A percentile compares a stretch with the other conserved stretches of the same genome.
phyloP scores from a whole-genome alignment of 2,797 vertebrate species.

The Lateolabrax maculatus region DNA sequence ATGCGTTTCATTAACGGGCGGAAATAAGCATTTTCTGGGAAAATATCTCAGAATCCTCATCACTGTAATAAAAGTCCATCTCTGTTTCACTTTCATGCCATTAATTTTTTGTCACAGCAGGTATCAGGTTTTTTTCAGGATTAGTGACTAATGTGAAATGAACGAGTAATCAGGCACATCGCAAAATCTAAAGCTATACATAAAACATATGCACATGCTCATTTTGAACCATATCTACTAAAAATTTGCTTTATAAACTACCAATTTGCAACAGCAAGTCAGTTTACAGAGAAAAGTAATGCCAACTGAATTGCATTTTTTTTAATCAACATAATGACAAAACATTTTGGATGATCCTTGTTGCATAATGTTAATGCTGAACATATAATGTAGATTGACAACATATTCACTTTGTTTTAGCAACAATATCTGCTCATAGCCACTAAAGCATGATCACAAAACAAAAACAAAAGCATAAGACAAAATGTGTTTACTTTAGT shows the following conservation, averaged over 20 bases:
- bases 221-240: neutral
- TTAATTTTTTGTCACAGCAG: conserved; percentile 25
- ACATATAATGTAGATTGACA: neutral
- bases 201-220: neutral
- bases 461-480: neutral
- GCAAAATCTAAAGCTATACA: neutral
- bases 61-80: conserved; percentile 41
- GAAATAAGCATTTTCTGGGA: conserved; percentile 21
- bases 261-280: neutral
- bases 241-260: neutral
- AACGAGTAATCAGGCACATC: no score
- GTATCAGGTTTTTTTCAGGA: conserved; percentile 6
- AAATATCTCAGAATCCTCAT: conserved; percentile 25
- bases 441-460: neutral
- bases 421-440: neutral
- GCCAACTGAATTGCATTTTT: neutral
- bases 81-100: conserved; percentile 25
- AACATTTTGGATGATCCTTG: neutral
- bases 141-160: no score
- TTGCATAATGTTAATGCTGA: neutral
- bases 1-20: neutral
- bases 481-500: neutral
- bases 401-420: neutral
- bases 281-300: neutral
- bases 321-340: neutral